A percentile compares a stretch with the other conserved stretches of the same genome.
Evolutionary conservation across 1,140 invertebrate species (phyloP).

Genomic region (Lucilia cuprina): DNA sequence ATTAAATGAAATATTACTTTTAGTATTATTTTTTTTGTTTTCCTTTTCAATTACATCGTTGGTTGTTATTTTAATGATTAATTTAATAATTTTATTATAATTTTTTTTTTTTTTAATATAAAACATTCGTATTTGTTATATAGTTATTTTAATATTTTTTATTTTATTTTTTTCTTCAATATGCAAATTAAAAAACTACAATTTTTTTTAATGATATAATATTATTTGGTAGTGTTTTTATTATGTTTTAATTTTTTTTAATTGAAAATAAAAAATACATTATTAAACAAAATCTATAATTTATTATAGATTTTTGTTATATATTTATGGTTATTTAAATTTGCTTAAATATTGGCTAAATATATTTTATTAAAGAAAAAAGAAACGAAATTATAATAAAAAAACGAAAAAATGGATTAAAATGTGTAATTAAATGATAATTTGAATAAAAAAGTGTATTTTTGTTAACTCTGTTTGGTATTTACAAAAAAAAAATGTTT

Average conservation of each 20-base stretch:
- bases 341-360: constrained; percentile 15
- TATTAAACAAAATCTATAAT: background rate
- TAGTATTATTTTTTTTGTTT: background rate
- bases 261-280: background rate
- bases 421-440: background rate
- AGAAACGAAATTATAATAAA: background rate
- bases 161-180: background rate
- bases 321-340: background rate
- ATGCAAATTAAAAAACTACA: constrained; percentile 15
- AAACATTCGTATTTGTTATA: constrained; percentile 1
- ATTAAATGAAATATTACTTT: background rate
- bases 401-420: background rate
- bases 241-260: background rate
- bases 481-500: background rate
- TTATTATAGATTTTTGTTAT: background rate
- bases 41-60: constrained; percentile 1
- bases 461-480: background rate
- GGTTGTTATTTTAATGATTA: constrained; percentile 9
- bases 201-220: background rate
- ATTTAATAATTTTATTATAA: background rate
- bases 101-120: constrained; percentile 4
- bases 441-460: background rate
- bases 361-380: background rate
- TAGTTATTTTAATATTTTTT: background rate
- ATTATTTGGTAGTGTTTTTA: background rate